Conservation (phyloP, 2,797 vertebrate species). For the Sebastes trivittatus region DNA sequence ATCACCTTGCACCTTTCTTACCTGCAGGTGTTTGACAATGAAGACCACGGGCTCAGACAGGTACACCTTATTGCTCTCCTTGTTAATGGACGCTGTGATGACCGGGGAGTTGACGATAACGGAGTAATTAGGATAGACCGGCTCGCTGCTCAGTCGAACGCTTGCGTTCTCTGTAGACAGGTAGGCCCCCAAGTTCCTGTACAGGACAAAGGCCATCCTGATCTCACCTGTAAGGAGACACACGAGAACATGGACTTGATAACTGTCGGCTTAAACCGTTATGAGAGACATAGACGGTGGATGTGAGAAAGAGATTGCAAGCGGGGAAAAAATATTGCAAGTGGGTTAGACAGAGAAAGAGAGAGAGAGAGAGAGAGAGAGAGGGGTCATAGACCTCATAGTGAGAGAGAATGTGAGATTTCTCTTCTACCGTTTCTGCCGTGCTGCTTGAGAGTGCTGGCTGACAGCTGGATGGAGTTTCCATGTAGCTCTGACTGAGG, state of each 20-base stretch:
- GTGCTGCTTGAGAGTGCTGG: constrained; percentile 96
- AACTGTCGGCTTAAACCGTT: constrained; percentile 7
- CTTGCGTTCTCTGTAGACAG: constrained; percentile 97
- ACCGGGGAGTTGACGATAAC: constrained; percentile 98
- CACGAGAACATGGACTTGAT: background rate
- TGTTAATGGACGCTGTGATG: constrained; percentile 97
- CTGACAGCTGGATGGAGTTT: constrained; percentile 95
- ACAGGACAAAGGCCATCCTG: constrained; percentile 95
- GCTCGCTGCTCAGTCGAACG: constrained; percentile 90
- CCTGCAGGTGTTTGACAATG: constrained; percentile 96
- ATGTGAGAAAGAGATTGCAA: background rate
- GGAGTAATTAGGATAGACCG: constrained; percentile 94
- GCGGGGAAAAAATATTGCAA: background rate
- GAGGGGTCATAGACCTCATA: background rate
- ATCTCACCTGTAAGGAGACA: constrained; percentile 89
- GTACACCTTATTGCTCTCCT: constrained; percentile 98
- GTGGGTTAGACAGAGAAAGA: background rate
- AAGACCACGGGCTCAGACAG: constrained; percentile 97
- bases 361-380: background rate
- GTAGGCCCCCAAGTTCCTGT: constrained; percentile 95
- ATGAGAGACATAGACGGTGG: constrained; percentile 17
- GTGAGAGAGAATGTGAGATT: constrained; percentile 32
- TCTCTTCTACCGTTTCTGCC: constrained; percentile 90
- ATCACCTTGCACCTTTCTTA: constrained; percentile 57
- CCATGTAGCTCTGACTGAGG: constrained; percentile 91